Base-by-base conservation (phyloP, 2,113 vertebrate species). In the Cheilinus undulatus region DNA sequence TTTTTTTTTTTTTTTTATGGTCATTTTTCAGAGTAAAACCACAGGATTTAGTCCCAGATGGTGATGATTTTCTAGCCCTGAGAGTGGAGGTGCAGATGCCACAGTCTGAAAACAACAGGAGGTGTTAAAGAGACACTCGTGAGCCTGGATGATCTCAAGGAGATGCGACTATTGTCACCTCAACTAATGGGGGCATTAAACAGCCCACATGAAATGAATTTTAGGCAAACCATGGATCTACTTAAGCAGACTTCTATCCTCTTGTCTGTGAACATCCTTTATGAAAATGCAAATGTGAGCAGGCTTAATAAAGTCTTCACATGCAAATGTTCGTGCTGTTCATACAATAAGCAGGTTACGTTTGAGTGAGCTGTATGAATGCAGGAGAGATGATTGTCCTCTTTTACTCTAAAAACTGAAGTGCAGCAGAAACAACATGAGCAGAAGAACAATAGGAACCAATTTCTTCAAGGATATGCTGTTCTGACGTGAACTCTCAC, bases 281-380 rank as follows among this genome's bases (percentile, higher is more conserved):
- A 32, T 59, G 24, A 60, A 60, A 69, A 78, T 78, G 28, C 52
- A 69, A 71, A 74, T 63, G n/a, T 0, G 3, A 23, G 13, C 22
- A 36, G 34, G 32, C 27, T 63, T 46, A 15, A 49, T n/a, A 43
- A 22, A 38, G 3, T 45, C 32, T 27, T 59, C 0, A 10, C 23
- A 60, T 22, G 30, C n/a, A 76, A 63, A 69, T 61, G 48, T 71
- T 2, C 61, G 22, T 45, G 38, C 2, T 45, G 27, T 1, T 40
- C 12, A 40, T 40, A 40, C 12, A 60, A 32, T 15, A 11, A 43
- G 12, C 8, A 17, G 2, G 38, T 14, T 4, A 14, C 34, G 9
- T 8, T 8, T 10, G 8, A 40, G 3, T 40, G 3, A 40, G 28
- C 14, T 19, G 40, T 43, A 10, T 24, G 43, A 23, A 56, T 40